Conservation (phyloP, 2,797 vertebrate species). For the Nasua narica region DNA sequence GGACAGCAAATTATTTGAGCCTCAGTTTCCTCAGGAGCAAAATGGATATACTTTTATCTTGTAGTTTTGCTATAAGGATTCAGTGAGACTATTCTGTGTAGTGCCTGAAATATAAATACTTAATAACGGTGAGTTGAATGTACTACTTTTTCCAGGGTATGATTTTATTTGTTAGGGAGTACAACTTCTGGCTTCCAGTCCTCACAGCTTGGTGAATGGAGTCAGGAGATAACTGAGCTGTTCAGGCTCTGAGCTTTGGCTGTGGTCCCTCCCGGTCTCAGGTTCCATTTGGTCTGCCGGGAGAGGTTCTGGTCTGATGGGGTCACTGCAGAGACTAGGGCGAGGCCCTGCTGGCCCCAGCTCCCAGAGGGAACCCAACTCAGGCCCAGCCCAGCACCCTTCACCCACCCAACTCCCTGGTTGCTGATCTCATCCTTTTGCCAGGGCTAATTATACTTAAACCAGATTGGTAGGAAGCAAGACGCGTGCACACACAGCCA, state of each 20-base stretch:
- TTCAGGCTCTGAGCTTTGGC: neutral
- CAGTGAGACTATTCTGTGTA: neutral
- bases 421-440: conserved; percentile 48
- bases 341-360: neutral
- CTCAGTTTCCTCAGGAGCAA: neutral
- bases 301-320: neutral
- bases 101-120: conserved; percentile 10
- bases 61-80: neutral
- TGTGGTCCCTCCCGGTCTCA: neutral
- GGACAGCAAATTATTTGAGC: neutral
- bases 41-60: neutral
- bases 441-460: conserved; percentile 56
- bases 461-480: conserved; percentile 49
- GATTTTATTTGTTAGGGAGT: conserved; percentile 2
- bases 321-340: neutral
- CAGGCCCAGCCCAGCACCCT: neutral
- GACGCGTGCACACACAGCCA: neutral
- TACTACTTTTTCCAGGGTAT: neutral
- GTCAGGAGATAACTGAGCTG: neutral
- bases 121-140: neutral
- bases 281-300: neutral
- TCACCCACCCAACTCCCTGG: neutral
- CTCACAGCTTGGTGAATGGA: neutral
- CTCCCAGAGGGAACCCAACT: neutral
- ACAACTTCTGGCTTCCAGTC: neutral